Evolutionary conservation across 2,113 vertebrate species (phyloP).

Genomic region (Scomber scombrus): DNA sequence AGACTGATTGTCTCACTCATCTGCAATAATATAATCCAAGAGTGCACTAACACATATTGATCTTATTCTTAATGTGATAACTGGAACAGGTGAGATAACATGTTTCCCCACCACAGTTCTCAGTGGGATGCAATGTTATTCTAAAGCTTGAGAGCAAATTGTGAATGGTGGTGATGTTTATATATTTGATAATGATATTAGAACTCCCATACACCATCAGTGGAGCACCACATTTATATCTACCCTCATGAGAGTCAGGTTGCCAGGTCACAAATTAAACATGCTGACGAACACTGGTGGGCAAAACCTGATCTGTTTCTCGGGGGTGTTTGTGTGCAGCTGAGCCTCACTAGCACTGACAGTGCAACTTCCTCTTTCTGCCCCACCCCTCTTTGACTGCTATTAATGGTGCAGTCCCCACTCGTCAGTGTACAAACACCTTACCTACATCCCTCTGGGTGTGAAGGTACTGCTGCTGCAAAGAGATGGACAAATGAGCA

Average conservation of each 20-base stretch:
- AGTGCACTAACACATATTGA: conserved; percentile 17
- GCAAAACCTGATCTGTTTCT: conserved; percentile 33
- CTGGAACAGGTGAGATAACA: conserved; percentile 46
- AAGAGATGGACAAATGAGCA: conserved; percentile 37
- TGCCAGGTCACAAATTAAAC: conserved; percentile 75
- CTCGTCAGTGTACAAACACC: conserved; percentile 47
- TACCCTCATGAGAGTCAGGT: conserved; percentile 64
- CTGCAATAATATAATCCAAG: not conserved
- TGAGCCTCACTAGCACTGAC: not conserved
- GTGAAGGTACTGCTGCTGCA: conserved; percentile 42
- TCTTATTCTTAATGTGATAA: conserved; percentile 34
- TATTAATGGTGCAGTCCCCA: conserved; percentile 60
- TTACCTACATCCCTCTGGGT: conserved; percentile 40
- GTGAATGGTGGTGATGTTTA: conserved; percentile 43
- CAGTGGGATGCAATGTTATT: not conserved
- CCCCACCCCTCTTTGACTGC: conserved; percentile 32
- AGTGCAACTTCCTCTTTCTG: conserved; percentile 5
- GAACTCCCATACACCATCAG: conserved; percentile 24
- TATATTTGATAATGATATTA: conserved; percentile 25
- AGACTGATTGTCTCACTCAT: not conserved
- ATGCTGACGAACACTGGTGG: conserved; percentile 55
- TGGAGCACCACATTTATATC: conserved; percentile 18
- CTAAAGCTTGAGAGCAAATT: conserved; percentile 3
- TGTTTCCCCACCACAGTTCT: conserved; percentile 5
- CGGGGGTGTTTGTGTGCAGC: conserved; percentile 57